Base-by-base conservation (phyloP, 92 coral and sea anemone genomes). In the Palythoa grandiflora region DNA sequence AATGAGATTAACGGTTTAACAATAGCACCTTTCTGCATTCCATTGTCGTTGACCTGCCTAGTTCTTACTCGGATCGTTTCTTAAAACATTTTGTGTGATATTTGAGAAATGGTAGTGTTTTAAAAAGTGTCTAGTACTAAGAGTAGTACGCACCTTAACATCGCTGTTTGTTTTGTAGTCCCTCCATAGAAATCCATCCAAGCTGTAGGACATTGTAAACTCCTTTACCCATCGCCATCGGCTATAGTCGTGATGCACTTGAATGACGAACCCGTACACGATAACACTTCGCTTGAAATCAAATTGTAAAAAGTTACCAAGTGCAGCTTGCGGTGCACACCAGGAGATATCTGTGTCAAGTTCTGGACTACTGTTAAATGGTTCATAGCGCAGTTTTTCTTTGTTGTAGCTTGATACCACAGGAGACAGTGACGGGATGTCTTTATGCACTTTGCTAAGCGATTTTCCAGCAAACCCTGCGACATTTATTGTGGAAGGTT, bases 181-280 rank as follows among this genome's bases (percentile, higher is more conserved):
- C 13, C 28, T 61, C 84, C 84, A 79, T 2, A 79, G 28, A 39
- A 79, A 79, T 6, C 84, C 84, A 61, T 79, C 73, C 53, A 39
- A 19, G 35, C 84, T 61, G 84, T 79, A 65, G 1, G 84, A 57
- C 55, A 79, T 65, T 8, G 71, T 40, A 38, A 79, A 79, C 61
- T 37, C 9, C 14, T 37, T 79, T 36, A 79, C 57, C 84, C 84
- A 79, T 48, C 39, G 68, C 84, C 84, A 79, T 48, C 39, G 68
- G 38, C 2, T 12, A 0, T 61, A 21, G 3, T 11, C 35, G 7
- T 39, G 84, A 7, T 60, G 73, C 2, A 1, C 14, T 48, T 79
- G 84, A 7, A 65, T 7, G 36, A 61, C 40, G 8, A 79, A 9
- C 13, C 72, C 84, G 40, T 40, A 79, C 35, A 79, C 52, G 13